A percentile compares a stretch with the other conserved stretches of the same genome.
Conservation (phyloP, 2,113 vertebrate species). For the Scomber scombrus region DNA sequence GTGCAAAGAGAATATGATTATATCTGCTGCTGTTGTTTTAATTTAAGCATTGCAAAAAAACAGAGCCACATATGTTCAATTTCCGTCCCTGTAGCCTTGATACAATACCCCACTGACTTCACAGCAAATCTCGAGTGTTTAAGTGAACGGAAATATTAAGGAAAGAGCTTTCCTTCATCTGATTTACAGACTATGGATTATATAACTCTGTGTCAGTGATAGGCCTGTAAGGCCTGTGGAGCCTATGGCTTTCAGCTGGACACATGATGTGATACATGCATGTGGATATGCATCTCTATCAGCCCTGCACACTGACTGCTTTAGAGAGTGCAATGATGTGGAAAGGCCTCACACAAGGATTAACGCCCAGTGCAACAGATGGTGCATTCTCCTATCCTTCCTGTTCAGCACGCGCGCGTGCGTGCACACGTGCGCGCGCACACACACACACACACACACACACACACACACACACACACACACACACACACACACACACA, state of each 20-base stretch:
- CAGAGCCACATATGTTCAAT: not conserved
- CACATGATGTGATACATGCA: slow-evolving; percentile 45
- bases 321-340: slow-evolving; percentile 59
- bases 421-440: not conserved
- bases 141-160: not conserved
- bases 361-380: slow-evolving; percentile 83
- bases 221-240: not conserved
- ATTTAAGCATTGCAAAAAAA: not conserved
- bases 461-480: not conserved
- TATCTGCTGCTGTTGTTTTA: not conserved
- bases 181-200: slow-evolving; percentile 51
- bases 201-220: slow-evolving; percentile 31
- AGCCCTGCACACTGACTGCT: slow-evolving; percentile 27
- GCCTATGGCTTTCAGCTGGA: slow-evolving; percentile 28
- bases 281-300: slow-evolving; percentile 50
- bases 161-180: slow-evolving; percentile 25
- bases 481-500: not conserved
- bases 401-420: slow-evolving; percentile 35
- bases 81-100: not conserved
- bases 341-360: slow-evolving; percentile 81
- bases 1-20: not conserved
- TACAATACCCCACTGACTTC: not conserved
- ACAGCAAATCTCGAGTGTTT: not conserved
- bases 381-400: slow-evolving; percentile 74
- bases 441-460: slow-evolving; percentile 22